These are phyloP conservation scores for Hippolais icterina DNA, from an alignment of 2,113 vertebrate genomes.

Conservation along the genomic window DNA sequence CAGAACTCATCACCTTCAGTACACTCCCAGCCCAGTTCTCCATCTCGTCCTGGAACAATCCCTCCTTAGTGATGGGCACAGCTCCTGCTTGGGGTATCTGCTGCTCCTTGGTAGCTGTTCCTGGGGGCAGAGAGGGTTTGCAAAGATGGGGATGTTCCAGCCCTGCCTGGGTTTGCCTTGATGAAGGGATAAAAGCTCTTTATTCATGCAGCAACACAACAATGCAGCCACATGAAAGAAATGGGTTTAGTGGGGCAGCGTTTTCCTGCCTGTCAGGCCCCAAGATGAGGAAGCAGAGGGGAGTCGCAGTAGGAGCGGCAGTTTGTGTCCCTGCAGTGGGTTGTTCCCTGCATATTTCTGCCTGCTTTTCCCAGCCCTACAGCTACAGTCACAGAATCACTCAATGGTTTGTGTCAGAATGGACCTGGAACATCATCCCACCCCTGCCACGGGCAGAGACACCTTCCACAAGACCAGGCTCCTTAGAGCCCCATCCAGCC, in stretches of 20 bases:
- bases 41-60: not conserved
- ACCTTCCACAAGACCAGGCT: not conserved
- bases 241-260: not conserved
- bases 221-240: not conserved
- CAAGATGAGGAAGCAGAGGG: not conserved
- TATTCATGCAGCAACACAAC: not conserved
- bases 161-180: not conserved
- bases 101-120: not conserved
- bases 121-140: not conserved
- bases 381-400: not conserved
- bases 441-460: not conserved
- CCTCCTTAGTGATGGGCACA: not conserved
- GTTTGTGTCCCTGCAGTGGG: accelerated
- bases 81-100: not conserved
- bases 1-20: not conserved
- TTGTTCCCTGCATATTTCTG: not conserved
- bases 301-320: not conserved
- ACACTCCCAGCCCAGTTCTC: not conserved
- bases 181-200: not conserved
- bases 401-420: not conserved
- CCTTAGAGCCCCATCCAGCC: not conserved
- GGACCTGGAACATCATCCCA: too few relatives aligned
- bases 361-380: not conserved
- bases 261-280: not conserved
- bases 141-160: not conserved